Evolutionary conservation across 2,888 invertebrate species (phyloP).

Genomic region (Ophion obscuratus): DNA sequence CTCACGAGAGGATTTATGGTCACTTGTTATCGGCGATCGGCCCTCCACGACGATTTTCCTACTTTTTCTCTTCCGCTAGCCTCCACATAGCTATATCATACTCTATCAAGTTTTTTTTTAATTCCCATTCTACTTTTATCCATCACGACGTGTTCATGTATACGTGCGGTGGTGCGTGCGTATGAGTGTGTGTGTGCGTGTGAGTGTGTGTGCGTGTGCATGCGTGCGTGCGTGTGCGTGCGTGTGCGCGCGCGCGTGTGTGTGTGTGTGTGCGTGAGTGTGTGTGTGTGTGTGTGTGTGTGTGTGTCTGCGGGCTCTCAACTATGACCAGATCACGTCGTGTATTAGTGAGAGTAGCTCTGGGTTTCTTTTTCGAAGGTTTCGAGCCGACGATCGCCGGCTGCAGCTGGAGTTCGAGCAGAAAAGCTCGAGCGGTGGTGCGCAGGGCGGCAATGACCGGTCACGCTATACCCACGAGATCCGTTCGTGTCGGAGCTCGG

Average conservation of each 20-base stretch:
- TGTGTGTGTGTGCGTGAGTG: not conserved
- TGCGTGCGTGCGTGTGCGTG: conserved; percentile 3
- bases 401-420: conserved; percentile 43
- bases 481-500: conserved; percentile 68
- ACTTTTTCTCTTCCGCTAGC: conserved; percentile 24
- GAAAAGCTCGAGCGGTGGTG: conserved; percentile 54
- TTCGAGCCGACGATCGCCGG: conserved; percentile 61
- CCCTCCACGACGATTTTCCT: conserved; percentile 32
- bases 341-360: conserved; percentile 54
- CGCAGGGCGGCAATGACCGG: conserved; percentile 61
- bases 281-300: not conserved
- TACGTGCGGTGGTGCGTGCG: not conserved
- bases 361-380: conserved; percentile 43
- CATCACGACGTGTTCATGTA: conserved; percentile 2
- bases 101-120: conserved; percentile 7
- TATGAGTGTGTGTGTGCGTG: not conserved
- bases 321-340: conserved; percentile 60
- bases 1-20: conserved; percentile 46
- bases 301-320: conserved; percentile 26
- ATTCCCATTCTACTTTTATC: conserved; percentile 18
- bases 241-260: conserved; percentile 8
- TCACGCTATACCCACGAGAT: conserved; percentile 69
- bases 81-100: conserved; percentile 29
- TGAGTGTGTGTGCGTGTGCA: not conserved
- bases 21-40: conserved; percentile 50